Conservation (phyloP, 2,888 invertebrate species). For the Margaritifera margaritifera region DNA sequence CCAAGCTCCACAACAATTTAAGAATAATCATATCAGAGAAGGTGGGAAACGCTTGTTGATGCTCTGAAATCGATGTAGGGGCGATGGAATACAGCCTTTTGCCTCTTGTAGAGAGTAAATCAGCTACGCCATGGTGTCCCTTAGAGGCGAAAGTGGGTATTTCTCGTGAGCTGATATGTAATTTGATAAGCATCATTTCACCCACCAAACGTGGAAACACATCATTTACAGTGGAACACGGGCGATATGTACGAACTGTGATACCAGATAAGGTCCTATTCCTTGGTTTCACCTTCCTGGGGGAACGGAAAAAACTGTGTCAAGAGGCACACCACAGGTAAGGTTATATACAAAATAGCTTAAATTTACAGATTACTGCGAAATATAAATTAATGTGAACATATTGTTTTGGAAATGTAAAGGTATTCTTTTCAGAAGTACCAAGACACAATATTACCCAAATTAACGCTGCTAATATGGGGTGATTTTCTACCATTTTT, state of each 20-base stretch:
- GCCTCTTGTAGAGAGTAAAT: conserved; percentile 2
- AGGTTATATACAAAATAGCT: conserved; percentile 1
- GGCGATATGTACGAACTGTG: conserved; percentile 54
- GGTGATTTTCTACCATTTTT: too few relatives aligned
- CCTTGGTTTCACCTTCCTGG: conserved; percentile 49
- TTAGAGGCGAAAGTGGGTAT: too few relatives aligned
- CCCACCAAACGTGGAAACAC: too few relatives aligned
- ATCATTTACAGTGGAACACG: not conserved
- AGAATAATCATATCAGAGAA: conserved; percentile 1
- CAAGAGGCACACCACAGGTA: conserved; percentile 61
- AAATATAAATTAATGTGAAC: too few relatives aligned
- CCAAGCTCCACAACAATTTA: conserved; percentile 9
- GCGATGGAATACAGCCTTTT: conserved; percentile 18
- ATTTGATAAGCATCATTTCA: too few relatives aligned
- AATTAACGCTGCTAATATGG: too few relatives aligned
- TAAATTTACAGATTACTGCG: too few relatives aligned
- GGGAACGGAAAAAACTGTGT: conserved; percentile 56
- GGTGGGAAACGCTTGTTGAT: conserved; percentile 10
- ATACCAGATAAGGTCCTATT: conserved; percentile 66
- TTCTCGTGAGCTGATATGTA: too few relatives aligned
- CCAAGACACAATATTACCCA: too few relatives aligned
- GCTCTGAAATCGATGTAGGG: conserved; percentile 4
- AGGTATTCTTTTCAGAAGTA: too few relatives aligned
- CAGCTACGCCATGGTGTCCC: too few relatives aligned
- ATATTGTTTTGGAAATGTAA: too few relatives aligned